These are phyloP conservation scores for Pseudoips prasinana DNA, from an alignment of 2,888 invertebrate genomes.

Conservation along the genomic window DNA sequence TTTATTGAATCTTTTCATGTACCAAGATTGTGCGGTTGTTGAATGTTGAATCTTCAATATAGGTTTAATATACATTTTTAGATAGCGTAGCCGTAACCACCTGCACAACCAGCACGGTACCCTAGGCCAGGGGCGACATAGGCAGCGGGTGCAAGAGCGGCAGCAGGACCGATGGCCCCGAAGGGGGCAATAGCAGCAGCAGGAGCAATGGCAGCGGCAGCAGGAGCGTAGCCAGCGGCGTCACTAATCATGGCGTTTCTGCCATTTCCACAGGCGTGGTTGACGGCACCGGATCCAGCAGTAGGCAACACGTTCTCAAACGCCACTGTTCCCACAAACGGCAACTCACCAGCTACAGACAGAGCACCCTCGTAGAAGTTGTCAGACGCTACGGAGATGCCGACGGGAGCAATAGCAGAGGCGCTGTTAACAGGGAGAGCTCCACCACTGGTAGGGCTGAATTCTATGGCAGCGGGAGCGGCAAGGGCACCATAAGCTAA, in stretches of 20 bases:
- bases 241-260: conserved; percentile 16
- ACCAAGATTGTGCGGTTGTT: no score
- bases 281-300: conserved; percentile 14
- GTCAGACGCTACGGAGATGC: conserved; percentile 24
- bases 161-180: no score
- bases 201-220: not conserved
- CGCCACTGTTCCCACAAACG: conserved; percentile 14
- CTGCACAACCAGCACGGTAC: not conserved
- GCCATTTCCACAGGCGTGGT: conserved; percentile 19
- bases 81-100: not conserved
- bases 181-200: no score
- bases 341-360: conserved; percentile 18
- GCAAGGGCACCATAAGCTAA: not conserved
- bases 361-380: conserved; percentile 24
- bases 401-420: conserved; percentile 16
- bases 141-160: no score
- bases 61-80: no score
- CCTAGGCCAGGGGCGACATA: not conserved
- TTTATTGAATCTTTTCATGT: no score
- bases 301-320: conserved; percentile 16
- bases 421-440: conserved; percentile 10
- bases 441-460: conserved; percentile 24
- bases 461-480: not conserved
- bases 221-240: conserved; percentile 5
- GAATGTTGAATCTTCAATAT: no score